Base-by-base conservation (phyloP, 2,888 invertebrate species). In the Agonopterix subpropinquella region DNA sequence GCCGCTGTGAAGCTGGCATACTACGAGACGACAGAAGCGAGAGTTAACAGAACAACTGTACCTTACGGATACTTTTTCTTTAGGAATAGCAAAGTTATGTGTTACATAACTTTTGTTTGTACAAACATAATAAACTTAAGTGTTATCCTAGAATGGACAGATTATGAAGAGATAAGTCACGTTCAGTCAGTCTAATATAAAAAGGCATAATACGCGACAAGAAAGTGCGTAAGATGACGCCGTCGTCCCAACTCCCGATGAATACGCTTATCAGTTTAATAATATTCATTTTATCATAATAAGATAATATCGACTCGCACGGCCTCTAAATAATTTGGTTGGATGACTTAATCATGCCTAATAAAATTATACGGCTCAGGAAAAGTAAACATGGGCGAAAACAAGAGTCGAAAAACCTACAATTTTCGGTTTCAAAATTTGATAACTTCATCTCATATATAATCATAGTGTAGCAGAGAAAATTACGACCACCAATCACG, bases 371-470 rank as follows among this genome's bases (percentile, higher is more conserved):
- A 67, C 63, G 61, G 58, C 63, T 45, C 62, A 66, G 67, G 68
- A 67, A 80, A 80, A 73, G 76, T 73, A 82, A 84, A 84, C 76
- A 84, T 57, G 51, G 57, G 43, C 59, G 70, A 76, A 71, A 77
- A 73, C 69, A 74, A 80, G 71, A 77, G 70, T 67, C 51, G 53
- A 57, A 63, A 62, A 64, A 56, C 75, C 75, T 54, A 61, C 73
- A 80, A 82, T 83, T 84, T 82, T 63, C 67, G 65, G 65, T 73
- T 74, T 69, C 70, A 68, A 70, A 74, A 69, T 74, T 77, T 80
- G 78, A 86, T 84, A 80, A 78, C 86, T 86, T 79, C 79, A 85
- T 86, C 79, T 72, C 66, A 52, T 55, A 52, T 55, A 53, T 86
- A 87, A 86, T 84, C 62, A 85, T 71, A 77, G 75, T 64, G 68